Evolutionary conservation across 2,113 vertebrate species (phyloP).

Genomic region (Condylura cristata): DNA sequence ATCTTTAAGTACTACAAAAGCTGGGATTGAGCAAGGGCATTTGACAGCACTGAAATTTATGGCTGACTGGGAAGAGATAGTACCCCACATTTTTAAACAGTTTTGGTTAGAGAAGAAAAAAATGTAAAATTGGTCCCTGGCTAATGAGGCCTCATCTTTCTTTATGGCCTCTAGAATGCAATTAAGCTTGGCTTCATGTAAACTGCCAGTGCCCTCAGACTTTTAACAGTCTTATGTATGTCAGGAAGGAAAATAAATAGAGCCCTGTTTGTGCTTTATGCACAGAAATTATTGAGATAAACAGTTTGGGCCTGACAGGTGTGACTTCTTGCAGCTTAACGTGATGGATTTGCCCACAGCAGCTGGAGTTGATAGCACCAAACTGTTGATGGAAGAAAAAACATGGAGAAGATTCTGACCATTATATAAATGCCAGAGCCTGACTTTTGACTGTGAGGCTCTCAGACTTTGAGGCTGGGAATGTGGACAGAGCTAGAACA

Average conservation of each 20-base stretch:
- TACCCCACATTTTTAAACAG: conserved; percentile 85
- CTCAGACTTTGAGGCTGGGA: not conserved
- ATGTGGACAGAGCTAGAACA: not conserved
- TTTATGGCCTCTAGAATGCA: conserved; percentile 82
- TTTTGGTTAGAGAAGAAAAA: conserved; percentile 86
- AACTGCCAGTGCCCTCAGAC: conserved; percentile 74
- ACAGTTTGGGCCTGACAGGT: conserved; percentile 83
- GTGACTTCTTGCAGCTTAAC: conserved; percentile 79
- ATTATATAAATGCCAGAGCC: conserved; percentile 40
- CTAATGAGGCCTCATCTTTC: conserved; percentile 84
- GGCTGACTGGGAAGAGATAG: conserved; percentile 83
- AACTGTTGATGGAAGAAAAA: conserved; percentile 80
- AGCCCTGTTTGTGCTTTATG: conserved; percentile 81
- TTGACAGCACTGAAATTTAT: conserved; percentile 85
- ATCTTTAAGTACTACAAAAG: conserved; percentile 78
- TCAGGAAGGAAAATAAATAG: conserved; percentile 86
- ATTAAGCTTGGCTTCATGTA: conserved; percentile 83
- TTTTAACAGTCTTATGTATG: conserved; percentile 82
- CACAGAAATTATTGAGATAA: conserved; percentile 78
- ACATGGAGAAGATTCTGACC: conserved; percentile 62
- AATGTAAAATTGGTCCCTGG: conserved; percentile 85
- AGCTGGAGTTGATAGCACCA: conserved; percentile 72
- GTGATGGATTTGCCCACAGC: conserved; percentile 79
- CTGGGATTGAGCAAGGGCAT: conserved; percentile 78
- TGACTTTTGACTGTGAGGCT: conserved; percentile 48